Evolutionary conservation across 1,140 invertebrate genomes (phyloP), one percentile per base, ranked within the genome.

Genomic region (Saccostrea echinata): DNA sequence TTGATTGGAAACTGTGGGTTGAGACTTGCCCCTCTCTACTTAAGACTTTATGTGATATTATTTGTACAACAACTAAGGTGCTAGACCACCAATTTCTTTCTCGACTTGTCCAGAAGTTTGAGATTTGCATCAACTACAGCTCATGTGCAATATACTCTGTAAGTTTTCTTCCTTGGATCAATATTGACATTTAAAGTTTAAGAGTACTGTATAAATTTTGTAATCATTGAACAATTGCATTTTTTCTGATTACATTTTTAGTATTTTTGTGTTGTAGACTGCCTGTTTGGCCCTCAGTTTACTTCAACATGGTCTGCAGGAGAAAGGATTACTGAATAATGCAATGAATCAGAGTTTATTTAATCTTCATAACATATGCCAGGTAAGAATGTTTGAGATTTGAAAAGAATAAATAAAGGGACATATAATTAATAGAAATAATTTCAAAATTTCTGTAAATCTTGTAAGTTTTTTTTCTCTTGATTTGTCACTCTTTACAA

Each of bases 1-100:
- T 92, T 0, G 87, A 85, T 21, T 92, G 91, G 91, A 86, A 90
- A 57, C 52, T 92, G 16, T 87, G 85, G 88, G 82, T 86, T 21
- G 68, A 86, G 18, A 89, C 85, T 33, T 89, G 88, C 52, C 86
- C 88, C 4, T 33, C 53, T 18, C 35, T 89, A 71, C 35, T 87
- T 27, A 81, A 85, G 57, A n/a, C 27, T 52, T 68, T 86, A 33
- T 89, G 85, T 84, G 83, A 89, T 87, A 86, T 89, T 51, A 55
- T 89, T 3, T 88, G 16, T 35, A 53, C 71, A 30, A 61, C 24
- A 64, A 21, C 43, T 68, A 71, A 33, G 12, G 57, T 24, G 24
- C 68, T 51, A n/a, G 64, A 80, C 21, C 84, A 57, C 61, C 84
- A 12, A 33, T 64, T 76, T 61, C 16, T 61, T 61, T 18, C 55